Evolutionary conservation across 2,888 invertebrate species (phyloP), one percentile per base, ranked within the genome.

Genomic region (Lottia gigantea): DNA sequence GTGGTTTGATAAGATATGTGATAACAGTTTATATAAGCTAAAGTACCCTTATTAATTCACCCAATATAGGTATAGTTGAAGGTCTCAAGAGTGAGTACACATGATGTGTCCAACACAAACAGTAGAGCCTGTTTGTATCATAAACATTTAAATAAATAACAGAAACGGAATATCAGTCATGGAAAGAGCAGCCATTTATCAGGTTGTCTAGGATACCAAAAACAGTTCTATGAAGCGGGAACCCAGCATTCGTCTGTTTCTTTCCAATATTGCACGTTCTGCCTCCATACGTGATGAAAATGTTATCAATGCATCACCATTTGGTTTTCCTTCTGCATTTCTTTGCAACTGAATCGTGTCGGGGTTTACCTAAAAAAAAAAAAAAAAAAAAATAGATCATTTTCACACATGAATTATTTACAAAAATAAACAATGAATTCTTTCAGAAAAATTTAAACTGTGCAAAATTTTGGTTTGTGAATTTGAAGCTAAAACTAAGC

Each of bases 161-260:
- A 40, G 40, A 40, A 40, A 40, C 40, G 40, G 40, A 40, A 40
- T 23, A 23, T 61, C 25, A 25, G 19, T 61, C 61, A 23, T 25
- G 19, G 19, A 23, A 23, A 61, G 25, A 11, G 4, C 11, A 25
- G 19, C 61, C 25, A 23, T 19, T 19, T 11, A 19, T 19, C 65
- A 40, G 66, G 23, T 55, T 55, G 55, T 55, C 40, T 55, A 55
- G 55, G 26, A 81, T 11, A 84, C 86, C 79, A 90, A 86, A 79
- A 89, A 89, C 47, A 90, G 81, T 77, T 90, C 90, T 11, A 90
- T 87, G 73, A 87, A 86, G 65, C 89, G 84, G 76, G 89, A 89
- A 55, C 89, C 89, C 64, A 90, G 83, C 71, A 87, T 83, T 73
- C 89, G 89, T 47, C 89, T 83, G 76, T 88, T 89, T 74, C 87